Conservation (phyloP, 2,113 vertebrate species). For the Rousettus leschenaultii region DNA sequence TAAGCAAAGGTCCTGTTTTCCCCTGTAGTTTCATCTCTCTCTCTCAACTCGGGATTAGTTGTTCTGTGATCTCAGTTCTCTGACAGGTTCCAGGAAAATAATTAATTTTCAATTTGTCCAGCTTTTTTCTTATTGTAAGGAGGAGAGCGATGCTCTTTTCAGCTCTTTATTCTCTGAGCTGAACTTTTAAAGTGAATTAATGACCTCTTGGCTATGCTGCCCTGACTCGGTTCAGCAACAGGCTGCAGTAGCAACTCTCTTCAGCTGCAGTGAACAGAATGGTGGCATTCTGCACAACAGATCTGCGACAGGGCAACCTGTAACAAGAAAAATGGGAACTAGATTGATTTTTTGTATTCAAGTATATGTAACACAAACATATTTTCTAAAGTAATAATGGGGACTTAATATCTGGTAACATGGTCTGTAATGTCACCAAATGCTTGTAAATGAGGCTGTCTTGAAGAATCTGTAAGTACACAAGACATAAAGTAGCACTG, state of each 20-base stretch:
- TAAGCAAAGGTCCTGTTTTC: not conserved
- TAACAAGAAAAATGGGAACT: not conserved
- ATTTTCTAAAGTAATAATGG: not conserved
- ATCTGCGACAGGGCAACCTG: not conserved
- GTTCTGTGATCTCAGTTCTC: not conserved
- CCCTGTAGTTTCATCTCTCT: not conserved
- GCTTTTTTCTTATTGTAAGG: not conserved
- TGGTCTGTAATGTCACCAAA: not conserved
- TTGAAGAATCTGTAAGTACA: not conserved
- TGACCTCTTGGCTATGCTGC: not conserved
- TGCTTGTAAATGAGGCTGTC: not conserved
- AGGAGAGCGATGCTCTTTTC: not conserved
- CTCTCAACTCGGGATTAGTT: not conserved
- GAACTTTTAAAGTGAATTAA: not conserved
- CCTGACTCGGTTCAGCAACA: not conserved
- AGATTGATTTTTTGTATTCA: not conserved
- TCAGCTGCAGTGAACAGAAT: not conserved
- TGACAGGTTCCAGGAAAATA: not conserved
- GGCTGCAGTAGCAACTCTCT: not conserved
- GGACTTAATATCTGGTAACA: not conserved
- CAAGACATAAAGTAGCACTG: not conserved
- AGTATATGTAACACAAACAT: not conserved
- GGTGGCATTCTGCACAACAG: not conserved
- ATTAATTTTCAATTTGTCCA: not conserved
- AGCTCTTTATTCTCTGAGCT: not conserved